Percentiles rank a stretch among this genome's conserved stretches.
These are phyloP conservation scores for Ctena decussata DNA, from an alignment of 2,888 invertebrate species.

Conservation along the genomic window DNA sequence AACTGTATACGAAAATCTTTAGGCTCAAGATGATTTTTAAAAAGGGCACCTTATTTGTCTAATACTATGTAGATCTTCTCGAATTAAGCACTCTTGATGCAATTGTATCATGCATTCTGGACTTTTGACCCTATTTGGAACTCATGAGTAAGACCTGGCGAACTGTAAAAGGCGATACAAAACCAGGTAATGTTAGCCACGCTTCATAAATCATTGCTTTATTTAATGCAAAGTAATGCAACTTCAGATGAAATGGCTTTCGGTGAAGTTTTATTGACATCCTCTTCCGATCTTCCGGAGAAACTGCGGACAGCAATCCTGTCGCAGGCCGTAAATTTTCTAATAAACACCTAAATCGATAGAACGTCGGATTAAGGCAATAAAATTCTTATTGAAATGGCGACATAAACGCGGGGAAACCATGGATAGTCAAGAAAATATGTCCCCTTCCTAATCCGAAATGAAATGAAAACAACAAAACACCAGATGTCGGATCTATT, in stretches of 20 bases:
- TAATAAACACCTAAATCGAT: constrained; percentile 9
- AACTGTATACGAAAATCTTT: too few species aligned
- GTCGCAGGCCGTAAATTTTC: background rate
- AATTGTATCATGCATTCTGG: too few species aligned
- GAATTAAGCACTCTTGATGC: too few species aligned
- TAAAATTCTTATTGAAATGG: constrained; percentile 6
- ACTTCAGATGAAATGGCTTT: background rate
- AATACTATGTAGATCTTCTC: too few species aligned
- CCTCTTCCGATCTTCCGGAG: background rate
- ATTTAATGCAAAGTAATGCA: background rate
- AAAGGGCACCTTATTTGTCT: too few species aligned
- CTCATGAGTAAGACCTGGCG: too few species aligned
- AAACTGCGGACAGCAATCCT: background rate
- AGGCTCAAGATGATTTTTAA: too few species aligned
- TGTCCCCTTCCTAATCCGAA: background rate
- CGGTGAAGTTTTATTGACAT: background rate
- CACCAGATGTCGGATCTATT: background rate
- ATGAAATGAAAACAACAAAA: background rate
- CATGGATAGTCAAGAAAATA: constrained; percentile 1
- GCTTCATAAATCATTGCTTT: background rate
- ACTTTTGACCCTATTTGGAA: too few species aligned
- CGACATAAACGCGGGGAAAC: constrained; percentile 1
- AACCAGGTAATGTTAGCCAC: too few species aligned
- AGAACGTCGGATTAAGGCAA: background rate
- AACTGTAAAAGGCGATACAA: too few species aligned